A percentile compares a stretch with the other conserved stretches of the same genome.
These are phyloP conservation scores for Polymixis lichenea DNA, from an alignment of 2,888 invertebrate species.

Conservation along the genomic window DNA sequence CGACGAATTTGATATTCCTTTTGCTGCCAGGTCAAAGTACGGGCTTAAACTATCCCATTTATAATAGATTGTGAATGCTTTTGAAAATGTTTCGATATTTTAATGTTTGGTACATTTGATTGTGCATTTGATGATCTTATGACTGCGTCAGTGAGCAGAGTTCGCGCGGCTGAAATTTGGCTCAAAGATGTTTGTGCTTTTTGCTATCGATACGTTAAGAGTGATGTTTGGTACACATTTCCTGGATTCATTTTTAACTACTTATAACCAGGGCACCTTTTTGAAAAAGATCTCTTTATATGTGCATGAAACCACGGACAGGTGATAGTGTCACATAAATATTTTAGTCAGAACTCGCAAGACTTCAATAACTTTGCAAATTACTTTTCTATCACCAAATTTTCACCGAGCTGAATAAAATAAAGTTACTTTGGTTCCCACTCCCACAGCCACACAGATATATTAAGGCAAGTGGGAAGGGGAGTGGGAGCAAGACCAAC, in stretches of 20 bases:
- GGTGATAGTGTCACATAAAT: conserved; percentile 5
- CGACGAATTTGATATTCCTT: neutral
- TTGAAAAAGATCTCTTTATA: neutral
- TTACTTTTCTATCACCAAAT: conserved; percentile 17
- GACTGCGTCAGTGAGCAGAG: no score
- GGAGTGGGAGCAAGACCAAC: conserved; percentile 51
- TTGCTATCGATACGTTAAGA: no score
- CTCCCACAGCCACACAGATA: conserved; percentile 26
- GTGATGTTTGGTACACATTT: neutral
- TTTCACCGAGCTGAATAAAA: conserved; percentile 19
- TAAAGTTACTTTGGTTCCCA: conserved; percentile 23
- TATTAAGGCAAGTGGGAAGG: conserved; percentile 40
- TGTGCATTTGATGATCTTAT: no score
- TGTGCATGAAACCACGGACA: neutral
- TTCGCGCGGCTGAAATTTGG: no score
- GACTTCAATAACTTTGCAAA: conserved; percentile 31
- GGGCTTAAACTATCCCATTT: neutral
- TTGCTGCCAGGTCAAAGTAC: neutral
- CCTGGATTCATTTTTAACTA: neutral
- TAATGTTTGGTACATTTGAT: neutral
- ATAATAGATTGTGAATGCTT: neutral
- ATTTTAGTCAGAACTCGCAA: neutral
- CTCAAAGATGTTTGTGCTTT: no score
- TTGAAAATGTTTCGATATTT: neutral
- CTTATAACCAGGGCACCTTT: neutral